Base-by-base conservation (phyloP, 2,888 invertebrate genomes). In the Callinectes sapidus region DNA sequence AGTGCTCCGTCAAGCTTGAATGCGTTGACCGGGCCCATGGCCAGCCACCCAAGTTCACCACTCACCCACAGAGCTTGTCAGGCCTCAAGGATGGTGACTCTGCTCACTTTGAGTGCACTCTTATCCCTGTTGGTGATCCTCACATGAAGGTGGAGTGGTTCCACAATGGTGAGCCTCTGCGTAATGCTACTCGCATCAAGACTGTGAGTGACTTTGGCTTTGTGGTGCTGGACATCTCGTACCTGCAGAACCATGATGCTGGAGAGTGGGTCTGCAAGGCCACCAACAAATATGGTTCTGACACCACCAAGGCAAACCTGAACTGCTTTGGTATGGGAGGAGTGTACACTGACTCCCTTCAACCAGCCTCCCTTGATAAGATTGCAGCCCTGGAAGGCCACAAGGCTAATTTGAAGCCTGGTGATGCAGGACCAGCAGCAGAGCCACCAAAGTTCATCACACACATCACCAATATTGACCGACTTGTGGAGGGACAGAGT, bases 111-210 rank as follows among this genome's bases (percentile, higher is more conserved):
- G 99, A 99, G 96, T 99, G 99, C 95, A 98, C 98, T 3, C 96
- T 99, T 89, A 97, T 98, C 32, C 99, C 99, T 3, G 98, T 98
- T 13, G 98, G 98, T 94, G 99, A 99, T 96, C 98, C 99, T 2
- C 97, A 98, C 86, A 97, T 99, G 96, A 97, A 98, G 95, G 98
- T 99, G 42, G 99, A 99, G 96, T 99, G 99, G 99, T 99, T 98
- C 96, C 98, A 98, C 95, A 98, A 99, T 95, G 98, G 98, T 8
- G 97, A 98, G 95, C 98, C 98, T 0, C 96, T 99, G 95, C 97
- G 98, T 92, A 98, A 98, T 95, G 98, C 98, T 3, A 98, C 98
- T 39, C 97, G 99, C 94, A 98, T 98, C 95, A 98, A 99, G 96
- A 98, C 98, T 94, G 98, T 99, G 0, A 98, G 98, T 87, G 99